Percentiles rank a stretch among this genome's conserved stretches.
phyloP scores from a whole-genome alignment of 2,113 vertebrate species.

The Chaetops frenatus region DNA sequence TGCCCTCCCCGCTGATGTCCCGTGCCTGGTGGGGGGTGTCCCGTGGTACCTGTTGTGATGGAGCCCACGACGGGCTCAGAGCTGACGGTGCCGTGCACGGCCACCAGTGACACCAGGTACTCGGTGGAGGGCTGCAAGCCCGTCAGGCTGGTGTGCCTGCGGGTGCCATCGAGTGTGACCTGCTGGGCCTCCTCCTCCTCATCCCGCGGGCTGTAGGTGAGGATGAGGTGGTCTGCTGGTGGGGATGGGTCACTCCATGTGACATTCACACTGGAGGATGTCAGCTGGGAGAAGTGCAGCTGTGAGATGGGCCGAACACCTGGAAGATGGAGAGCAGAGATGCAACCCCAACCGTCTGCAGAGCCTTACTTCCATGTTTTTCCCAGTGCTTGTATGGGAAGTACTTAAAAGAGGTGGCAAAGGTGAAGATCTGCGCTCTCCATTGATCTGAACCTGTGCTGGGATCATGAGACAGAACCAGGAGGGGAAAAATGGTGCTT shows the following conservation, averaged over 20 bases:
- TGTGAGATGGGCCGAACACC: slow-evolving; percentile 92
- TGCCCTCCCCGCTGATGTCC: background rate
- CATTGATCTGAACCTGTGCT: background rate
- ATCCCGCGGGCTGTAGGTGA: slow-evolving; percentile 81
- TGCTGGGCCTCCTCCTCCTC: slow-evolving; percentile 78
- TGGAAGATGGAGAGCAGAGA: slow-evolving; percentile 63
- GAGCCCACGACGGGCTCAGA: slow-evolving; percentile 87
- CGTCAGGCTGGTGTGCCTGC: slow-evolving; percentile 79
- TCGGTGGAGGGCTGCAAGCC: slow-evolving; percentile 84
- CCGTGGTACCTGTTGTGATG: slow-evolving; percentile 84
- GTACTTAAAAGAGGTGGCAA: background rate
- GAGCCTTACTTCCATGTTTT: accelerated
- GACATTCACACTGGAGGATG: slow-evolving; percentile 84
- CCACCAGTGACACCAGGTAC: slow-evolving; percentile 88
- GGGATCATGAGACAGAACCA: background rate
- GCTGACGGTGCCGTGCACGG: slow-evolving; percentile 81
- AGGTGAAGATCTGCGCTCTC: background rate
- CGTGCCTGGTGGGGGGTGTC: accelerated
- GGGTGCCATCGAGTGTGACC: slow-evolving; percentile 83
- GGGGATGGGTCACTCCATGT: slow-evolving; percentile 93
- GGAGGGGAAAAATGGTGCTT: background rate
- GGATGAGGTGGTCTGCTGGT: slow-evolving; percentile 85
- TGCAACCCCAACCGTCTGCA: background rate
- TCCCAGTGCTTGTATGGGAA: background rate
- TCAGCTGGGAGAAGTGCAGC: slow-evolving; percentile 91